These are phyloP conservation scores for Diadophis punctatus DNA, from an alignment of 2,113 vertebrate species.

Conservation along the genomic window DNA sequence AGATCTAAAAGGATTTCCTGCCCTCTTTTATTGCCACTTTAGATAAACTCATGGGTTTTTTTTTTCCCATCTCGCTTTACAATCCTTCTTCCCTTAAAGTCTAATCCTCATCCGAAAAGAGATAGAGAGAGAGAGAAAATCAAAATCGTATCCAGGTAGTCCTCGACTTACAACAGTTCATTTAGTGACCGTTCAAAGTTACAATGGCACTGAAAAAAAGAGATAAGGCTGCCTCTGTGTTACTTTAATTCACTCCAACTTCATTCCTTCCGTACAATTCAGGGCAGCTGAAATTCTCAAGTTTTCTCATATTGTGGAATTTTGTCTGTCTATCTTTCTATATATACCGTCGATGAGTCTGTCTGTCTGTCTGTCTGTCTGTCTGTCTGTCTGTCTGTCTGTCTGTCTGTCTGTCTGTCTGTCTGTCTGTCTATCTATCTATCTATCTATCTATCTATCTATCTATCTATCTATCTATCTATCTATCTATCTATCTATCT, in stretches of 20 bases:
- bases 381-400: too few relatives aligned
- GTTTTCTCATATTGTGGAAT: slow-evolving; percentile 55
- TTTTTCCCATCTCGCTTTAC: neutral
- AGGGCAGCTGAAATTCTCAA: slow-evolving; percentile 33
- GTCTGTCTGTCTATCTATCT: too few relatives aligned
- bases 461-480: too few relatives aligned
- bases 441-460: too few relatives aligned
- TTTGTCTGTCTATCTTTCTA: neutral
- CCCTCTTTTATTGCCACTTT: neutral
- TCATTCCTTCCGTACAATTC: slow-evolving; percentile 20
- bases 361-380: too few relatives aligned
- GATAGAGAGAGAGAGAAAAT: rapidly evolving
- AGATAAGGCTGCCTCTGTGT: slow-evolving; percentile 20
- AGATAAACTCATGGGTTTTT: neutral
- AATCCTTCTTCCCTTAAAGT: neutral
- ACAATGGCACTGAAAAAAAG: neutral
- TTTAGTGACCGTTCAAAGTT: too few relatives aligned
- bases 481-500: too few relatives aligned
- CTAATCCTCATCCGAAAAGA: neutral
- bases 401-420: too few relatives aligned
- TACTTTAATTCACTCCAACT: slow-evolving; percentile 15
- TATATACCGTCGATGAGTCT: too few relatives aligned
- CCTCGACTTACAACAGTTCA: too few relatives aligned
- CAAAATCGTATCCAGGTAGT: too few relatives aligned
- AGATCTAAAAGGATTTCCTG: slow-evolving; percentile 27